A percentile compares a stretch with the other conserved stretches of the same genome.
phyloP scores from a whole-genome alignment of 2,113 vertebrate genomes.

The Hipposideros armiger region DNA sequence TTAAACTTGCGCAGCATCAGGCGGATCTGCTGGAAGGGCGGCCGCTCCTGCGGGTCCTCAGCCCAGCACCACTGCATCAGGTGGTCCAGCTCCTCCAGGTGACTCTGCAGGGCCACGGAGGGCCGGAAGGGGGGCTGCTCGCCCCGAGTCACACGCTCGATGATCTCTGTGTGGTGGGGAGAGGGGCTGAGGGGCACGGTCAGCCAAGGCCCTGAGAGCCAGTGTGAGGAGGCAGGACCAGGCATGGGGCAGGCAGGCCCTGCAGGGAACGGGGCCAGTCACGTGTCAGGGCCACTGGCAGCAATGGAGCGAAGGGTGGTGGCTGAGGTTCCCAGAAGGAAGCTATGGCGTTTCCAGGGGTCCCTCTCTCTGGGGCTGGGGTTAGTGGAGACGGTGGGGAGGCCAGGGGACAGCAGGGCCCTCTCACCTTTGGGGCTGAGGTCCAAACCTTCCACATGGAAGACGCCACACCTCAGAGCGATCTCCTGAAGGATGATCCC shows the following conservation, averaged over 20 bases:
- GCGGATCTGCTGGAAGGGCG: conserved; percentile 94
- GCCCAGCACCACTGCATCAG: conserved; percentile 96
- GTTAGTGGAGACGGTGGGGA: not conserved
- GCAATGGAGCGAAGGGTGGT: not conserved
- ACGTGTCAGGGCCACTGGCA: not conserved
- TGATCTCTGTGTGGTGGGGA: conserved; percentile 87
- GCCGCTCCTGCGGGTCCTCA: conserved; percentile 91
- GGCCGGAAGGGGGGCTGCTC: conserved; percentile 90
- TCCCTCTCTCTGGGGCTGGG: not conserved
- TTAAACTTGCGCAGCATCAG: conserved; percentile 93
- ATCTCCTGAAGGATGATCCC: conserved; percentile 96
- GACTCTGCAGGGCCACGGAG: conserved; percentile 89
- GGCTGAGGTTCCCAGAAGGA: not conserved
- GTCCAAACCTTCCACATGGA: conserved; percentile 90
- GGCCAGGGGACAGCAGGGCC: not conserved
- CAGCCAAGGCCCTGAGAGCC: not conserved
- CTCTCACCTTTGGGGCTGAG: conserved; percentile 93
- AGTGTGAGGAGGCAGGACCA: not conserved
- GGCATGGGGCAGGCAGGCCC: not conserved
- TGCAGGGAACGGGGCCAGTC: not conserved
- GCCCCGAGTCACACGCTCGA: conserved; percentile 88
- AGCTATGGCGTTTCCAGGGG: not conserved
- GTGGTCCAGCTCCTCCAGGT: conserved; percentile 92
- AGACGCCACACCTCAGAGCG: conserved; percentile 92
- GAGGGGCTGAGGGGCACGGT: not conserved